phyloP scores from a whole-genome alignment of 2,797 vertebrate genomes.

The Cuniculus paca region DNA sequence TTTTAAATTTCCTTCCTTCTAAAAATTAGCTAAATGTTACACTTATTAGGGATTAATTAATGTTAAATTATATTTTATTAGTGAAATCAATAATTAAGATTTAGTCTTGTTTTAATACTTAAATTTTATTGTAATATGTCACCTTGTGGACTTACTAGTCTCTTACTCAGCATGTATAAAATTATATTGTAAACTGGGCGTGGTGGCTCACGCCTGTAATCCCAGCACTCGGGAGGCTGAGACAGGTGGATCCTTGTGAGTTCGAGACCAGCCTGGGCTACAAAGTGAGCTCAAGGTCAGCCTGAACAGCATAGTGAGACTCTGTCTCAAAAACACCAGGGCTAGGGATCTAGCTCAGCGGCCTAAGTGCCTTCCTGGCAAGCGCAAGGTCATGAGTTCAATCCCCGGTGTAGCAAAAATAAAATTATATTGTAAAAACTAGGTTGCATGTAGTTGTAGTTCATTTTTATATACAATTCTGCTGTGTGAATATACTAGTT shows the following conservation, averaged over 20 bases:
- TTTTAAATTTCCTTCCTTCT: constrained; percentile 28
- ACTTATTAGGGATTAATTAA: background rate
- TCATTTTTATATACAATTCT: background rate
- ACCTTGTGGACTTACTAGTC: background rate
- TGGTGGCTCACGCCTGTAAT: no score
- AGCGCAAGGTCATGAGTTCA: no score
- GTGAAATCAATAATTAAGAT: background rate
- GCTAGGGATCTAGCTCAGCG: no score
- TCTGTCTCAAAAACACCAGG: no score
- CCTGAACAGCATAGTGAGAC: no score
- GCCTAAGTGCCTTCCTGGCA: no score
- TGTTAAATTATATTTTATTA: constrained; percentile 46
- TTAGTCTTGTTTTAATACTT: constrained; percentile 45
- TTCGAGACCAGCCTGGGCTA: no score
- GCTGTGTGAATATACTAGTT: background rate
- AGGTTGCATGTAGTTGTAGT: background rate
- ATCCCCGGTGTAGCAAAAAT: no score
- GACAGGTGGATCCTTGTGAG: no score
- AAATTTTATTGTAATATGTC: background rate
- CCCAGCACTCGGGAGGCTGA: no score
- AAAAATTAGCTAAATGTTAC: constrained; percentile 4
- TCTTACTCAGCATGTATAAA: background rate
- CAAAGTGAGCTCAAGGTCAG: no score
- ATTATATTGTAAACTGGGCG: background rate
- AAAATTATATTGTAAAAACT: background rate